Evolutionary conservation across 2,797 vertebrate genomes (phyloP).

Genomic region (Rhodeus uyekii): DNA sequence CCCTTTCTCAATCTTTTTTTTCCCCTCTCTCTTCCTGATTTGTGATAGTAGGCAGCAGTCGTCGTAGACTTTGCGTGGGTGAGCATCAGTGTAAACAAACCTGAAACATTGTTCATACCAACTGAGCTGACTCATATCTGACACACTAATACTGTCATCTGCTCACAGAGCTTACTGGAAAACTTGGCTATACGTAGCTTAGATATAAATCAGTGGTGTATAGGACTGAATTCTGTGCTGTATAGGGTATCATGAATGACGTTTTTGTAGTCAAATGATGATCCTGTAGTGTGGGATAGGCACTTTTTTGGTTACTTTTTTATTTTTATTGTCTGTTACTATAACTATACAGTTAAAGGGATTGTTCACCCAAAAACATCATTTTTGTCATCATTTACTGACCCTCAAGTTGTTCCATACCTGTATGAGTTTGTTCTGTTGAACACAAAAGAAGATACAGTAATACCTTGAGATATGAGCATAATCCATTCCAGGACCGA

Average conservation of each 20-base stretch:
- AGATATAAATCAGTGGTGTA: neutral
- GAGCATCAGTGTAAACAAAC: constrained; percentile 47
- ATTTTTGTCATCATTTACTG: neutral
- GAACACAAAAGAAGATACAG: neutral
- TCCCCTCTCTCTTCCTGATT: constrained; percentile 9
- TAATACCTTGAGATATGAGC: too few relatives aligned
- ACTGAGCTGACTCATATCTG: constrained; percentile 59
- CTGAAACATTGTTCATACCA: constrained; percentile 44
- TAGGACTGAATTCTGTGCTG: neutral
- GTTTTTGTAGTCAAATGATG: neutral
- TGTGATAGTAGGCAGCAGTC: constrained; percentile 40
- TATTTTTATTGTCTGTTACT: too few relatives aligned
- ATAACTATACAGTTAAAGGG: neutral
- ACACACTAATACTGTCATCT: constrained; percentile 32
- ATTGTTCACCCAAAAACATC: neutral
- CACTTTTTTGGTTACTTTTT: too few relatives aligned
- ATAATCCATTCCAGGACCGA: too few relatives aligned
- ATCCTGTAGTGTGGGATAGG: neutral
- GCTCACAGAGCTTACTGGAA: constrained; percentile 23
- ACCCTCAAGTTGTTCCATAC: neutral
- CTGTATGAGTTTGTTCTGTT: neutral
- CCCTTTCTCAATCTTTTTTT: neutral
- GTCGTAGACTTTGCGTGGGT: constrained; percentile 51
- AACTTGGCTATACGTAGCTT: neutral
- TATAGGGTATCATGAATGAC: neutral